Base-by-base conservation (phyloP, 2,888 invertebrate species). In the Carcina quercana region DNA sequence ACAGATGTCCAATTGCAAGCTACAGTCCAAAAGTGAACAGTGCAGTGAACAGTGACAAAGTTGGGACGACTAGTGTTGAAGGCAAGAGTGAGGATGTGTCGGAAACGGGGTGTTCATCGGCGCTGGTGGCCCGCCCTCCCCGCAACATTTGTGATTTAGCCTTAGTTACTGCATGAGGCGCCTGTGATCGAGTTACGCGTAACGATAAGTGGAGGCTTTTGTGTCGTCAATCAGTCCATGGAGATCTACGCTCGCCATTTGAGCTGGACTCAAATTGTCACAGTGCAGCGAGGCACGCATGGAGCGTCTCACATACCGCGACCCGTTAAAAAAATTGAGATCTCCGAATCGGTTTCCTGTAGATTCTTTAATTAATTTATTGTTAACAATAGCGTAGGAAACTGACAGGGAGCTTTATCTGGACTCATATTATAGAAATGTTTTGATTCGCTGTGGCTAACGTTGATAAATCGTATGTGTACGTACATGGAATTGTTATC, bases 261-360 rank as follows among this genome's bases (percentile, higher is more conserved):
- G 79, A 82, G 83, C 80, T 78, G 80, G 82, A 75, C 80, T 80
- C 78, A 78, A 82, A 80, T 75, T 51, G 65, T 73, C 66, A 64
- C 67, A 73, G 73, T 73, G n/a, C 67, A 73, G 24, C 24, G 74
- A 72, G 71, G 75, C 73, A 72, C 64, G 64, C 66, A 68, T 62
- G 70, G 73, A 75, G 71, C 70, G 68, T 76, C 70, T 75, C 69
- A 67, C n/a, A n/a, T n/a, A n/a, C 54, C 53, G 64, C 64, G 67
- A 59, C 71, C 67, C 68, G 60, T 68, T 60, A 59, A 67, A n/a
- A n/a, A n/a, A 68, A 32, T 65, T 70, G 70, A 82, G 83, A 82
- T 82, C 82, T 83, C 83, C 80, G 76, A 73, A 74, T 80, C 73
- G 75, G 80, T 82, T 82, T 83, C 83, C 83, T 83, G 68, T 82